phyloP scores from a whole-genome alignment of 2,888 invertebrate genomes.

The Chorisops tibialis region DNA sequence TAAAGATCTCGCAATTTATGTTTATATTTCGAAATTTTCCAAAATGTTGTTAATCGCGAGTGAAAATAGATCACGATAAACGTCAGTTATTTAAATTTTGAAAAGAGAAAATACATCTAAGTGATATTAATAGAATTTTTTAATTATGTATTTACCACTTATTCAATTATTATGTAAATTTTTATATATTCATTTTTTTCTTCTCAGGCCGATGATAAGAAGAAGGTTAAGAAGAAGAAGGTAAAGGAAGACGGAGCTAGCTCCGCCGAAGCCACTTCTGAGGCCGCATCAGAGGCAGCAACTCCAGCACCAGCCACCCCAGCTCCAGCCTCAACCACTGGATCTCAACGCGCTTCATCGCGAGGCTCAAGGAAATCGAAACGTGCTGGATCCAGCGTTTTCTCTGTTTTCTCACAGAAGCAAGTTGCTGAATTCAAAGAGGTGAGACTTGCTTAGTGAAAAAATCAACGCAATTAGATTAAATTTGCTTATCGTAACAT shows the following conservation, averaged over 20 bases:
- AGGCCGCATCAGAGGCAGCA: constrained; percentile 58
- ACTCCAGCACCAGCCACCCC: constrained; percentile 66
- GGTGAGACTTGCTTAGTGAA: no score
- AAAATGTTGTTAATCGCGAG: background rate
- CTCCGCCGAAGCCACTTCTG: constrained; percentile 60
- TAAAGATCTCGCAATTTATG: no score
- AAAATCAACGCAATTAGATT: background rate
- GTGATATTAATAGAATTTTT: background rate
- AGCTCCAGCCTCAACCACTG: constrained; percentile 64
- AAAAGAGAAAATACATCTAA: no score
- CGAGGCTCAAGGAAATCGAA: constrained; percentile 64
- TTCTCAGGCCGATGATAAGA: constrained; percentile 84
- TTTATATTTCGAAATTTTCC: background rate
- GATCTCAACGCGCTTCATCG: constrained; percentile 77
- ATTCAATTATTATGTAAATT: no score
- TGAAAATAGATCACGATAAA: constrained; percentile 1
- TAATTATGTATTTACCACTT: background rate
- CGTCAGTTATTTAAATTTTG: no score
- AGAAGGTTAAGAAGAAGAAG: constrained; percentile 89
- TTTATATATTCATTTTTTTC: constrained; percentile 9
- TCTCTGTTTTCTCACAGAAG: constrained; percentile 95
- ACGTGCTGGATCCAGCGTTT: constrained; percentile 91
- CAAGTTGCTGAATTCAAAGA: constrained; percentile 96
- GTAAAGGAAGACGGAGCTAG: constrained; percentile 66
- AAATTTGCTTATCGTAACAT: no score